Conservation (phyloP, 2,888 invertebrate species). For the Trachelus stipa region DNA sequence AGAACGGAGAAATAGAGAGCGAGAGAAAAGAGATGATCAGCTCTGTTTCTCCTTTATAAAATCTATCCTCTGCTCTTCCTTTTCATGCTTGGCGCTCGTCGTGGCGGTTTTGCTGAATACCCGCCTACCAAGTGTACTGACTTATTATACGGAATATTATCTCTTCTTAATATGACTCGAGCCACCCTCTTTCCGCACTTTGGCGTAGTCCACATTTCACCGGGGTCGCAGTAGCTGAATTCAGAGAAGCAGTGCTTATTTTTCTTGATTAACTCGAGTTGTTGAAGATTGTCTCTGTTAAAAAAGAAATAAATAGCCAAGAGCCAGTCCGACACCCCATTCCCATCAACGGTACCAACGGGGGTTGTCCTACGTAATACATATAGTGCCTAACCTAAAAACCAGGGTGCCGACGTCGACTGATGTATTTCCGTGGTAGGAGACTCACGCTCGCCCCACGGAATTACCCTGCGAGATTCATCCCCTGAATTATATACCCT, state of each 20-base stretch:
- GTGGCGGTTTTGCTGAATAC: neutral
- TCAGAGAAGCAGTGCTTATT: conserved; percentile 33
- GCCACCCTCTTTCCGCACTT: conserved; percentile 18
- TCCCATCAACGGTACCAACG: neutral
- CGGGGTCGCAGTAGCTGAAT: conserved; percentile 7
- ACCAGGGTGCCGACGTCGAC: neutral
- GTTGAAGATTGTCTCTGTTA: conserved; percentile 23
- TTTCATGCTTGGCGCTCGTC: neutral
- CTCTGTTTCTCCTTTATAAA: neutral
- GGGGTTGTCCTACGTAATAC: neutral
- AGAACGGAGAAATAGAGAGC: neutral
- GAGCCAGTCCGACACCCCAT: neutral
- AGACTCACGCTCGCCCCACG: neutral
- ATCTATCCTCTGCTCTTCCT: conserved; percentile 1
- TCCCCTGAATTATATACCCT: neutral
- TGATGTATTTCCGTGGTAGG: neutral
- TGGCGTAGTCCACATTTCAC: conserved; percentile 9
- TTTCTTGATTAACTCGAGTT: conserved; percentile 40
- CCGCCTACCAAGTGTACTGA: conserved; percentile 20
- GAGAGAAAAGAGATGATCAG: conserved; percentile 11
- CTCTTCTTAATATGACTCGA: conserved; percentile 32
- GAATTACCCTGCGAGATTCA: neutral
- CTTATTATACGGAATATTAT: conserved; percentile 39
- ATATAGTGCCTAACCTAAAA: neutral
- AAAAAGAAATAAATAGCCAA: conserved; percentile 15